These are phyloP conservation scores for Drepana falcataria DNA, from an alignment of 2,888 invertebrate species.

Conservation along the genomic window DNA sequence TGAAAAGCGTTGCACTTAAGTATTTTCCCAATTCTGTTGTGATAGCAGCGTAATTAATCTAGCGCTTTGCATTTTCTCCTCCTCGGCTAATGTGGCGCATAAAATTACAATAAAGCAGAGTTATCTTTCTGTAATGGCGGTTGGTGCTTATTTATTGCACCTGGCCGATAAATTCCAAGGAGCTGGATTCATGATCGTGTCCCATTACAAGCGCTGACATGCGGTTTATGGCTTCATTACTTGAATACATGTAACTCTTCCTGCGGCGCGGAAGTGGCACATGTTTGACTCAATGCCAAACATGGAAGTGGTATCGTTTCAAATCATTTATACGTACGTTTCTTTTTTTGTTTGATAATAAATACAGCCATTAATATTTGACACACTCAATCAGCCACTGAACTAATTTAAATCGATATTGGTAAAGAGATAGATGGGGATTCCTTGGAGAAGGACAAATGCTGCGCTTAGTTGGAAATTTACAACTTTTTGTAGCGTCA, in stretches of 20 bases:
- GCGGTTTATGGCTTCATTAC: not conserved
- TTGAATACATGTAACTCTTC: not conserved
- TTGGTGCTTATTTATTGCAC: slow-evolving; percentile 53
- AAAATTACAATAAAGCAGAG: slow-evolving; percentile 62
- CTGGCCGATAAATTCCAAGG: slow-evolving; percentile 34
- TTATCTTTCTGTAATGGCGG: slow-evolving; percentile 50
- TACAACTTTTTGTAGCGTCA: no score
- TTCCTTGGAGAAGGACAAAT: no score
- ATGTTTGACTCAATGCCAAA: not conserved
- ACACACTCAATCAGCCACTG: no score
- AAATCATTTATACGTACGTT: no score
- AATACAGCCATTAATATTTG: no score
- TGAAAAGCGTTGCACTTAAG: slow-evolving; percentile 16
- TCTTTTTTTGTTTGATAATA: no score
- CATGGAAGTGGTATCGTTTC: no score
- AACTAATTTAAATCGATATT: no score
- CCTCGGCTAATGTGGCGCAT: slow-evolving; percentile 49
- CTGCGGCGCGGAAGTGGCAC: not conserved
- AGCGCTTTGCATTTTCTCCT: slow-evolving; percentile 7
- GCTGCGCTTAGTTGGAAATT: no score
- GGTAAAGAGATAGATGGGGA: no score
- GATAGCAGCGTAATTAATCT: slow-evolving; percentile 2
- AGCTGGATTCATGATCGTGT: slow-evolving; percentile 20
- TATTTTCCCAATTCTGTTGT: not conserved
- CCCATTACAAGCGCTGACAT: slow-evolving; percentile 9